phyloP scores from a whole-genome alignment of 1,140 invertebrate species.

The Scaptomyza graminum region DNA sequence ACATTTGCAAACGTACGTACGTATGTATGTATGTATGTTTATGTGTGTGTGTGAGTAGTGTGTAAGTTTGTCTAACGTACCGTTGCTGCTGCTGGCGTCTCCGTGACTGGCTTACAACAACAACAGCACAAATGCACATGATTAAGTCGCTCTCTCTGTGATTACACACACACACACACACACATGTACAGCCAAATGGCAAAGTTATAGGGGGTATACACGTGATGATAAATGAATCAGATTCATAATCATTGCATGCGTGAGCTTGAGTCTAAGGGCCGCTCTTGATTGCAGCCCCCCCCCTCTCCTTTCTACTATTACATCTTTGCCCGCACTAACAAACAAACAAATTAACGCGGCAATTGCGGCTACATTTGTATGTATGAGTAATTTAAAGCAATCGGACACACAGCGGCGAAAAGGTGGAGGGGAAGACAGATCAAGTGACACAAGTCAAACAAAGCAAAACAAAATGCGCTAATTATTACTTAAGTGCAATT shows the following conservation, averaged over 20 bases:
- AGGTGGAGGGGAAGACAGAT: background rate
- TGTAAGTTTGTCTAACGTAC: background rate
- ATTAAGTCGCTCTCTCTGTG: constrained; percentile 11
- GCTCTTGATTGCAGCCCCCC: too few species aligned
- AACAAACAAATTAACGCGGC: constrained; percentile 23
- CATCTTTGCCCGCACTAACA: background rate
- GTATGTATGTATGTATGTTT: background rate
- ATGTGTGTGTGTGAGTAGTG: constrained; percentile 18
- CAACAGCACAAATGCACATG: constrained; percentile 30
- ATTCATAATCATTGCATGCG: too few species aligned
- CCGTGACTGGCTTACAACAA: constrained; percentile 6
- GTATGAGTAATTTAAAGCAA: background rate
- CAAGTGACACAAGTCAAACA: constrained; percentile 5
- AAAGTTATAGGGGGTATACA: background rate
- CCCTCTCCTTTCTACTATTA: too few species aligned
- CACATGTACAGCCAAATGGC: constrained; percentile 13
- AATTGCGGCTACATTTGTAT: constrained; percentile 58
- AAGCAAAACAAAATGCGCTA: background rate
- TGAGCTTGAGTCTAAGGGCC: too few species aligned
- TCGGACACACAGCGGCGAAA: too few species aligned
- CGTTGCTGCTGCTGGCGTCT: constrained; percentile 9
- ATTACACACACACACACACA: constrained; percentile 29
- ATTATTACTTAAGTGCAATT: too few species aligned
- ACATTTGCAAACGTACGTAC: background rate
- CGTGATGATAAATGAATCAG: too few species aligned